These are phyloP conservation scores for Actenoides hombroni DNA, from an alignment of 2,113 vertebrate species.

Conservation along the genomic window DNA sequence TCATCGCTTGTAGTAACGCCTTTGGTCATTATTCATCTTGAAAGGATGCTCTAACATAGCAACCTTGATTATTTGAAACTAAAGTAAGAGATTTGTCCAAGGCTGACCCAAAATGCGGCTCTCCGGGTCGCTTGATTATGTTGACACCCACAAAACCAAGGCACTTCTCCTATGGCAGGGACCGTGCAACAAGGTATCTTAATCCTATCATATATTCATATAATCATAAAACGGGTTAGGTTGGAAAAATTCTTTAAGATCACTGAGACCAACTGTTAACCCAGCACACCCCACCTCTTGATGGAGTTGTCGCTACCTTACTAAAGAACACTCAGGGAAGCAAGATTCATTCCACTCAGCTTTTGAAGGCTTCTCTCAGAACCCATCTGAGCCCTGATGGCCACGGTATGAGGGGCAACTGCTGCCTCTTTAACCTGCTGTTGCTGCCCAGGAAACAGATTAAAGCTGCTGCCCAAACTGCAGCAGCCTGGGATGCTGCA, in stretches of 20 bases:
- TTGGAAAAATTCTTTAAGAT: too few species aligned
- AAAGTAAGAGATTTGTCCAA: background rate
- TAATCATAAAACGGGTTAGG: too few species aligned
- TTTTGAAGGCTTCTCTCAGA: background rate
- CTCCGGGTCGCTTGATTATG: background rate
- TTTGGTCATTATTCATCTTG: background rate
- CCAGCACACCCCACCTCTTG: background rate
- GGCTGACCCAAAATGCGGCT: background rate
- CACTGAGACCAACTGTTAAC: too few species aligned
- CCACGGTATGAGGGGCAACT: fast-evolving
- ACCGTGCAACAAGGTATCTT: background rate
- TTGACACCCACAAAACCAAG: background rate
- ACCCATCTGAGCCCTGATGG: background rate
- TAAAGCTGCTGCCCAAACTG: background rate
- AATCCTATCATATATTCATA: background rate
- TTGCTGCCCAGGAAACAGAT: background rate
- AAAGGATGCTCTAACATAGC: background rate
- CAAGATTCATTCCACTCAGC: background rate
- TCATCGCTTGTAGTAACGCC: background rate
- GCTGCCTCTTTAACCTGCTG: background rate
- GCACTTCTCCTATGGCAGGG: background rate
- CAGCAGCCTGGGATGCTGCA: background rate
- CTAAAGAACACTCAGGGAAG: background rate
- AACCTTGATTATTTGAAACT: background rate
- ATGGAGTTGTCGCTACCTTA: background rate